Conservation (phyloP, 2,797 vertebrate genomes). For the Pelobates cultripes region DNA sequence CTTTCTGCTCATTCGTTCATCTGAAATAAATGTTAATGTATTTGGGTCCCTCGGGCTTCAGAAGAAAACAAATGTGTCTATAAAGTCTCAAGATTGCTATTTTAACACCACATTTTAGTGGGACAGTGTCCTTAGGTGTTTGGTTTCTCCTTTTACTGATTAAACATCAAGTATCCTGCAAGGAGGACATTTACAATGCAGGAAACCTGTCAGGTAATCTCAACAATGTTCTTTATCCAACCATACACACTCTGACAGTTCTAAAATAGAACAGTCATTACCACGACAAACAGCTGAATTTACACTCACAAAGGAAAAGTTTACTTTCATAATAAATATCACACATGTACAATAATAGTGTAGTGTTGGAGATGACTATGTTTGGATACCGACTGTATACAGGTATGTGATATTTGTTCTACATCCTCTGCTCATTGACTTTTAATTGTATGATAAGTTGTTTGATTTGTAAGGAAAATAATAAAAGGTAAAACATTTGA, state of each 20-base stretch:
- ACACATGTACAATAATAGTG: no score
- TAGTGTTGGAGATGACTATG: no score
- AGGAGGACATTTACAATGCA: constrained; percentile 7
- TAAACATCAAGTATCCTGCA: constrained; percentile 18
- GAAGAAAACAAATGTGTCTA: background rate
- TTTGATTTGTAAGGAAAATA: no score
- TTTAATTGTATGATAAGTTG: no score
- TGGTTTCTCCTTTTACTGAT: background rate
- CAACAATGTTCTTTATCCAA: constrained; percentile 4
- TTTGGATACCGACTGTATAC: no score
- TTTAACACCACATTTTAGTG: constrained; percentile 2
- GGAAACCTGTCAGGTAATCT: background rate
- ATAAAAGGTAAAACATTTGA: no score
- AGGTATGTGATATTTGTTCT: no score
- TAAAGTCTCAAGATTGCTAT: background rate
- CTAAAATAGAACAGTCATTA: background rate
- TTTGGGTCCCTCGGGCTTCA: background rate
- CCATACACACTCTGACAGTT: background rate
- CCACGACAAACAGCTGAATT: background rate
- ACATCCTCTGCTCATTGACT: no score
- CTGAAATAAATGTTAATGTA: background rate
- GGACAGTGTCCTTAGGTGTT: background rate
- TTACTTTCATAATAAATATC: background rate
- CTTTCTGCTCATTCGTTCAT: background rate
- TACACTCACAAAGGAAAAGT: background rate